Base-by-base conservation (phyloP, 2,888 invertebrate genomes). In the Colostygia pectinataria region DNA sequence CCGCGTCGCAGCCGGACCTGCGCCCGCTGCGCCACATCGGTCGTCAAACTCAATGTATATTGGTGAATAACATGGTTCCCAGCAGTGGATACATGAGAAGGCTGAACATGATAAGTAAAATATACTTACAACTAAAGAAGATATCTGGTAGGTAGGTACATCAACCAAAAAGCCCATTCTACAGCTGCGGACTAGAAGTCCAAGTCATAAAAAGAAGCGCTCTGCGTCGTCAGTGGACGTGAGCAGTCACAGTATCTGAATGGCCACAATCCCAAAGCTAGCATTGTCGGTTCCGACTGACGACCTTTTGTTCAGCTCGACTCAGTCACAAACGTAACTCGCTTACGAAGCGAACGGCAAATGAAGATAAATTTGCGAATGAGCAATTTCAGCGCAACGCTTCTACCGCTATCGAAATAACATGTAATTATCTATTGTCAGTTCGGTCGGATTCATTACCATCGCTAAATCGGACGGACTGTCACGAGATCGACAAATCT, bases 231-330 rank as follows among this genome's bases (percentile, higher is more conserved):
- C 68, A 64, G 67, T 67, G 71, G 70, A 71, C 75, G 67, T 62
- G 65, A 66, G 64, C 69, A 71, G 70, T 71, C 66, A 66, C 65
- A 60, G 68, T 63, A 63, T 56, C 49, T 63, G 60, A 61, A 65
- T 61, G 9, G 66, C 74, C 77, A 71, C 79, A 80, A 78, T 77
- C 74, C 74, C 68, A 77, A 77, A 75, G 75, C 69, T 75, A 71
- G 74, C 80, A 79, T 82, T 79, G 77, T 77, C 77, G 69, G 74
- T 74, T 74, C 71, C 74, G 66, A 66, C 70, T 72, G 76, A 66
- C 71, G 74, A 79, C 74, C 81, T 81, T 83, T 83, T 83, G 81
- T 83, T 74, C 70, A 61, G 64, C 18, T 32, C 24, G 68, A 63
- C 63, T 33, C 37, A 9, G 15, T 49, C 64, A 53, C 65, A 61